A percentile compares a stretch with the other conserved stretches of the same genome.
Evolutionary conservation across 2,888 invertebrate genomes (phyloP).

Genomic region (Chouioia cunea): DNA sequence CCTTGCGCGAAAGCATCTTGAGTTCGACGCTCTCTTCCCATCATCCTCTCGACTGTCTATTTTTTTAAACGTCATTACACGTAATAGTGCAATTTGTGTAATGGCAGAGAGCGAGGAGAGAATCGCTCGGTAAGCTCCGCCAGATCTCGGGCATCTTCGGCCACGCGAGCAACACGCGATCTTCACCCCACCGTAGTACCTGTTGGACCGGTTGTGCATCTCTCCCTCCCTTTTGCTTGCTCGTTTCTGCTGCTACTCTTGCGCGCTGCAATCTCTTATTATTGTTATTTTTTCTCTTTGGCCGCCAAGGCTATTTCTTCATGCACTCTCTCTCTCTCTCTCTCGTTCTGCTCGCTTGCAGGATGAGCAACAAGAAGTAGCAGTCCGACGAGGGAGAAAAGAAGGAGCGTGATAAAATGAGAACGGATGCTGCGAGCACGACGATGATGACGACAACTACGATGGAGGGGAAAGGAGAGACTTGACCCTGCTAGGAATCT

Average conservation of each 20-base stretch:
- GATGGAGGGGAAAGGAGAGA: conserved; percentile 41
- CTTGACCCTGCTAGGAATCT: conserved; percentile 62
- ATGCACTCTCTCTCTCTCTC: background rate
- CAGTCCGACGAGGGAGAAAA: conserved; percentile 1
- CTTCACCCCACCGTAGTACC: conserved; percentile 53
- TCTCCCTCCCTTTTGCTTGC: background rate
- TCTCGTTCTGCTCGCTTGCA: background rate
- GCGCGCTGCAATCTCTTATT: conserved; percentile 17
- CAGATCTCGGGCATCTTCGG: conserved; percentile 59
- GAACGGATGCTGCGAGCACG: conserved; percentile 37
- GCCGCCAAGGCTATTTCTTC: conserved; percentile 28
- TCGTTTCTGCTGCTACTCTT: background rate
- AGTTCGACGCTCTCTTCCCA: too few relatives aligned
- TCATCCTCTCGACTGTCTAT: conserved; percentile 30
- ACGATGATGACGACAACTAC: conserved; percentile 23
- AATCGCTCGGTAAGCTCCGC: conserved; percentile 58
- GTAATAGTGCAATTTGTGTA: conserved; percentile 66
- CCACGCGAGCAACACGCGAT: conserved; percentile 69
- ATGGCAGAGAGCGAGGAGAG: conserved; percentile 51
- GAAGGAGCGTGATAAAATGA: conserved; percentile 48
- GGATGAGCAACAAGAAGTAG: background rate
- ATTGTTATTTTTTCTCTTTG: conserved; percentile 27
- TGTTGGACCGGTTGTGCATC: conserved; percentile 59
- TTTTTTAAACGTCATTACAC: conserved; percentile 58
- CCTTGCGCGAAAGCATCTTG: too few relatives aligned